Conservation (phyloP, 2,888 invertebrate species). For the Macaria liturata region DNA sequence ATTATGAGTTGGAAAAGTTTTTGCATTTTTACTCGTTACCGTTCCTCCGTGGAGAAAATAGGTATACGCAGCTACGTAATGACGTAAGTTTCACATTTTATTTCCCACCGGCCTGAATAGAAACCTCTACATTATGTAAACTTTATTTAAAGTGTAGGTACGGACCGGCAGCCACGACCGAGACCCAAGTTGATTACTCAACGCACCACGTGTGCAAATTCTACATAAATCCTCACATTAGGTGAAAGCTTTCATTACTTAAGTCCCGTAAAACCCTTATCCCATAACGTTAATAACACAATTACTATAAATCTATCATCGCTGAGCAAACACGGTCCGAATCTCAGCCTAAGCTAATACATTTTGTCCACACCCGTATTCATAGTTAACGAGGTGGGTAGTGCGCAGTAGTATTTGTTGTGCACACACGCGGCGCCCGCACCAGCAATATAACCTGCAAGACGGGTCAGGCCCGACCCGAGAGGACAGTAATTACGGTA, state of each 20-base stretch:
- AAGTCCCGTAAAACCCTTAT: conserved; percentile 82
- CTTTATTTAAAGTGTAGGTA: conserved; percentile 5
- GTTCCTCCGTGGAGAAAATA: conserved; percentile 51
- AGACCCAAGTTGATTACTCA: conserved; percentile 55
- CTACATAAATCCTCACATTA: conserved; percentile 79
- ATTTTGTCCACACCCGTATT: conserved; percentile 83
- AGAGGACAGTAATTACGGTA: conserved; percentile 84
- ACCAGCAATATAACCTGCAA: conserved; percentile 80
- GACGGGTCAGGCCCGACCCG: conserved; percentile 78
- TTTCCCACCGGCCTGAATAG: conserved; percentile 3
- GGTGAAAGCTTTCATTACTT: conserved; percentile 81
- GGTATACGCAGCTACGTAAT: conserved; percentile 46
- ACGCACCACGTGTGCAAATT: conserved; percentile 71
- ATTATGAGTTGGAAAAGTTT: conserved; percentile 74
- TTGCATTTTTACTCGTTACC: conserved; percentile 72
- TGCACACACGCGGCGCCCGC: conserved; percentile 80
- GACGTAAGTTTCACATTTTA: conserved; percentile 19
- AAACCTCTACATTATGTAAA: conserved; percentile 1
- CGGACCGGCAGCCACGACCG: background rate
- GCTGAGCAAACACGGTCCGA: conserved; percentile 80
- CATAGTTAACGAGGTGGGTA: conserved; percentile 80
- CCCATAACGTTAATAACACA: conserved; percentile 84
- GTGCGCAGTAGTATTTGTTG: conserved; percentile 70
- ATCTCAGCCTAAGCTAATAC: conserved; percentile 83
- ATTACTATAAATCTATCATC: conserved; percentile 84